Evolutionary conservation across 2,113 vertebrate species (phyloP).

Genomic region (Muscicapa adusta): DNA sequence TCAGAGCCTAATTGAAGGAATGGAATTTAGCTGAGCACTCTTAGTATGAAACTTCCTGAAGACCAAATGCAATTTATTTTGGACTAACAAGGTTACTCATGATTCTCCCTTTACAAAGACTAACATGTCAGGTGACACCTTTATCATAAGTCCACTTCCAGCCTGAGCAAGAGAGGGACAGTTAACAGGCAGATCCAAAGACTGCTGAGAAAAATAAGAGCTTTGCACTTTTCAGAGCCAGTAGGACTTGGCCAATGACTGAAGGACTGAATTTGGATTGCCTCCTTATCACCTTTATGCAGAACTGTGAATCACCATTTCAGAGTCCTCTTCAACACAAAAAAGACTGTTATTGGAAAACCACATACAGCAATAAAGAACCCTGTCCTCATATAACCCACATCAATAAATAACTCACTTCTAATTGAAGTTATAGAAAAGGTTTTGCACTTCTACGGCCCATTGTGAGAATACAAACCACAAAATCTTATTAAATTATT

Average conservation of each 20-base stretch:
- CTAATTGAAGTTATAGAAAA: constrained; percentile 5
- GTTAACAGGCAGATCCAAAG: background rate
- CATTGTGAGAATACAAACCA: constrained; percentile 7
- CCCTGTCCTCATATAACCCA: background rate
- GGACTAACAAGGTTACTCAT: background rate
- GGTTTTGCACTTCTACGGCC: background rate
- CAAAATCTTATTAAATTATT: constrained; percentile 51
- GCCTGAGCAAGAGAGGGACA: background rate
- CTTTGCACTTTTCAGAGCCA: background rate
- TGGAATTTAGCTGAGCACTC: background rate
- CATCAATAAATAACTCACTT: constrained; percentile 15
- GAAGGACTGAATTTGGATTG: background rate
- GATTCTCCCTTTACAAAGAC: background rate
- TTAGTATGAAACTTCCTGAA: background rate
- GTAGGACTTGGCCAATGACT: background rate
- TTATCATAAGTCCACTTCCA: background rate
- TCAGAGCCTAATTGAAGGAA: background rate
- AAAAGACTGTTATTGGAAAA: background rate
- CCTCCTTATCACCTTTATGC: background rate
- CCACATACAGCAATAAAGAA: background rate
- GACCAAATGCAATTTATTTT: background rate
- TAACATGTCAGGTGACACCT: background rate
- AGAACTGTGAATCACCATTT: background rate
- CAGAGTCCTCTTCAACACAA: background rate
- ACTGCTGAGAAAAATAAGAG: background rate